Conservation (phyloP, 2,113 vertebrate genomes). For the Brachyistius frenatus region DNA sequence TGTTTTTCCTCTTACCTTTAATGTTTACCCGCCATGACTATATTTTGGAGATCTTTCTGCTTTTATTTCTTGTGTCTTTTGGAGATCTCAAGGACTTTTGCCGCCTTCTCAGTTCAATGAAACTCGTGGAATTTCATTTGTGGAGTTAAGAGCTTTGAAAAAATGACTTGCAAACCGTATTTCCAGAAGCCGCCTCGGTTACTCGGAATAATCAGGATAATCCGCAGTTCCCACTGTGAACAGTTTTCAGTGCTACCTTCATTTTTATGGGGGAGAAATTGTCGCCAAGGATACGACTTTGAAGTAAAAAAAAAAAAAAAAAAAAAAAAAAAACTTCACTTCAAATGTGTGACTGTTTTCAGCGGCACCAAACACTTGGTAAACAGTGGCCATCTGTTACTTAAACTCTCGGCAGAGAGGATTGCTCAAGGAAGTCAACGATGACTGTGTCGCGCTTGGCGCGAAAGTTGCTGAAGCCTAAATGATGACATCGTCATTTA, state of each 20-base stretch:
- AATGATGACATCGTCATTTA: conserved; percentile 1
- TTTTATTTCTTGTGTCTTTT: not conserved
- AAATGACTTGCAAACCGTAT: conserved; percentile 5
- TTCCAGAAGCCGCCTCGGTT: not conserved
- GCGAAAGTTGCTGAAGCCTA: not conserved
- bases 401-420: not conserved
- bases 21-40: not conserved
- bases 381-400: conserved; percentile 13
- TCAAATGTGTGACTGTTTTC: not conserved
- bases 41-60: too few species aligned
- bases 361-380: not conserved
- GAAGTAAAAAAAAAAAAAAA: not conserved
- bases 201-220: conserved; percentile 23
- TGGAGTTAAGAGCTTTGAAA: conserved; percentile 19
- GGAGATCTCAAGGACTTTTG: not conserved
- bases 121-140: not conserved
- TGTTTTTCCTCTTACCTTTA: not conserved
- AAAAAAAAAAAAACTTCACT: too few species aligned
- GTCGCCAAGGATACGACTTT: not conserved
- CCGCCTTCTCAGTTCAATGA: not conserved
- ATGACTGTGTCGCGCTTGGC: conserved; percentile 12
- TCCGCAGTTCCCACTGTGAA: conserved; percentile 30
- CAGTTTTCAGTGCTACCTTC: not conserved
- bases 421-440: not conserved
- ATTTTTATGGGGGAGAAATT: not conserved